Percentiles rank a stretch among this genome's conserved stretches.
Evolutionary conservation across 2,797 vertebrate species (phyloP).

Genomic region (Pantherophis alleghaniensis): DNA sequence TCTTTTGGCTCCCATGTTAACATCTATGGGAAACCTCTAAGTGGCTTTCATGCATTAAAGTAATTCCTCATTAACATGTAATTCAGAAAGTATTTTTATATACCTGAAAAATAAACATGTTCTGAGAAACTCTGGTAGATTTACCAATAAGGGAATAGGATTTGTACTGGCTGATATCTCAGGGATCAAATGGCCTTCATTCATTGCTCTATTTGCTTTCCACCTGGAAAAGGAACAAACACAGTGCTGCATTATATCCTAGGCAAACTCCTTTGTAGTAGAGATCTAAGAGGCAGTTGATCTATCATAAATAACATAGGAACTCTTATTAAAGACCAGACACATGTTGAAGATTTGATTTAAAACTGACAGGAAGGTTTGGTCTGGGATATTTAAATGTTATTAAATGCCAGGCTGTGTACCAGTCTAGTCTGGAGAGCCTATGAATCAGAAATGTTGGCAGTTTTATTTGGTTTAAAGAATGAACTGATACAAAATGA

Average conservation of each 20-base stretch:
- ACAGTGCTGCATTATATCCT: not conserved
- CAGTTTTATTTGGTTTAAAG: constrained; percentile 35
- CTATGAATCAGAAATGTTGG: constrained; percentile 35
- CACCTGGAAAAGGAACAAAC: not conserved
- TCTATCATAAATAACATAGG: not conserved
- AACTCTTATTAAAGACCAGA: not conserved
- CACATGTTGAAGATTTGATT: constrained; percentile 21
- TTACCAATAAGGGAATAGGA: not conserved
- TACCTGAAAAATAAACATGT: not conserved
- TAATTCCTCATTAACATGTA: not conserved
- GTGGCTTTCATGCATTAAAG: not conserved
- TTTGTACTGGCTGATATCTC: not conserved
- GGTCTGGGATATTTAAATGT: constrained; percentile 20
- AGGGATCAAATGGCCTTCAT: not conserved
- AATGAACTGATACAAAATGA: constrained; percentile 28
- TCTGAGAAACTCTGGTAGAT: not conserved
- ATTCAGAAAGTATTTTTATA: not conserved
- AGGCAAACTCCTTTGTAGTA: not conserved
- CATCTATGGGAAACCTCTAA: not conserved
- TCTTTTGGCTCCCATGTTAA: not conserved
- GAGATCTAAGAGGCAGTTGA: not conserved
- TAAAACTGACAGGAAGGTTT: not conserved
- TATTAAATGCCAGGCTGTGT: constrained; percentile 29
- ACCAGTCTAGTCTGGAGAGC: not conserved
- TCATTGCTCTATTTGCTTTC: not conserved